phyloP scores from a whole-genome alignment of 2,888 invertebrate genomes.

The Andrena dorsata region DNA sequence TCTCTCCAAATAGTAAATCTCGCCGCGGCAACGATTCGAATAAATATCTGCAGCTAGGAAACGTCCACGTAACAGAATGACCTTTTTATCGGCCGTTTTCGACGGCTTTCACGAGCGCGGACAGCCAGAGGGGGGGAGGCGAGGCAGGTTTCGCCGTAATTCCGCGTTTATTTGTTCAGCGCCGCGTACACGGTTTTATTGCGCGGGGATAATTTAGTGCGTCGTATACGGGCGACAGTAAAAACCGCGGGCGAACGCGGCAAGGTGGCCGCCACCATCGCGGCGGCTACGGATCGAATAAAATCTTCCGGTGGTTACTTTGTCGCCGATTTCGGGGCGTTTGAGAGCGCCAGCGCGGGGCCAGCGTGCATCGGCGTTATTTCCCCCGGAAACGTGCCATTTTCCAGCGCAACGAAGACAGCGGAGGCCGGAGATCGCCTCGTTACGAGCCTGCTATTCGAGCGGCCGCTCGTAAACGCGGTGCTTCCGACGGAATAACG shows the following conservation, averaged over 20 bases:
- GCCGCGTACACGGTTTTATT: slow-evolving; percentile 42
- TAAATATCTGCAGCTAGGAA: slow-evolving; percentile 6
- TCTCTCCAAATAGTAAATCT: no score
- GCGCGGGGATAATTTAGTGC: slow-evolving; percentile 51
- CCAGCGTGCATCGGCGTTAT: slow-evolving; percentile 4
- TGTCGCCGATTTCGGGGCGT: slow-evolving; percentile 51
- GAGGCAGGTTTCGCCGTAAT: slow-evolving; percentile 37
- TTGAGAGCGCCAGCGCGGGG: not conserved
- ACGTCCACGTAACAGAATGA: not conserved
- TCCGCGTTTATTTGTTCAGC: slow-evolving; percentile 52
- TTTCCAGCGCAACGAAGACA: slow-evolving; percentile 30
- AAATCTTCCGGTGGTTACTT: slow-evolving; percentile 37
- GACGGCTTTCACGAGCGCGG: slow-evolving; percentile 22
- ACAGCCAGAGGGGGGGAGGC: not conserved
- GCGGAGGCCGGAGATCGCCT: slow-evolving; percentile 9
- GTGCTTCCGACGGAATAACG: slow-evolving; percentile 47
- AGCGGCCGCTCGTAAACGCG: slow-evolving; percentile 55
- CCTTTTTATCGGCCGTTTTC: slow-evolving; percentile 38
- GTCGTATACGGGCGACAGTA: slow-evolving; percentile 48
- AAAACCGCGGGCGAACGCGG: slow-evolving; percentile 38
- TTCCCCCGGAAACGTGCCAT: slow-evolving; percentile 53
- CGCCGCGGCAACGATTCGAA: not conserved
- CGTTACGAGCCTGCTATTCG: slow-evolving; percentile 27
- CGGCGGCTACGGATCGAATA: not conserved
- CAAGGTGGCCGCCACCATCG: slow-evolving; percentile 24